phyloP scores from a whole-genome alignment of 1,140 invertebrate genomes.

The Procambarus virginalis region DNA sequence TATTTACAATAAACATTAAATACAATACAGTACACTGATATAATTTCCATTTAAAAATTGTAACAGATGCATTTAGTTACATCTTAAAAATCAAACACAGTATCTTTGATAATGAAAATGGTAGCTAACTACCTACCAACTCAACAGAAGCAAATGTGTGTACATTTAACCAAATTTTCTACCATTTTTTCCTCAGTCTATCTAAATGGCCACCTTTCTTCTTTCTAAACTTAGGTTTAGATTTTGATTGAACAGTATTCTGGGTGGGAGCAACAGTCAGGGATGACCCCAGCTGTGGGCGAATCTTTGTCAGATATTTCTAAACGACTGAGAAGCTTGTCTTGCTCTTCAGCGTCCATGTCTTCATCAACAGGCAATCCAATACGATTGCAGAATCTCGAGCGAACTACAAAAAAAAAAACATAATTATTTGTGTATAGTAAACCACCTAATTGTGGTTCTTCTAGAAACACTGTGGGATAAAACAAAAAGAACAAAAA shows the following conservation, averaged over 20 bases:
- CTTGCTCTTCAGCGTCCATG: conserved; percentile 2
- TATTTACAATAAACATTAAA: no score
- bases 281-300: not conserved
- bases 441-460: no score
- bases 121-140: no score
- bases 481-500: no score
- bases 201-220: conserved; percentile 54
- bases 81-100: no score
- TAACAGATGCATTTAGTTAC: no score
- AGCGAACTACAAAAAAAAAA: conserved; percentile 27
- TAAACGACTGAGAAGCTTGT: not conserved
- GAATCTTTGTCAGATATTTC: not conserved
- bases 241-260: not conserved
- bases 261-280: not conserved
- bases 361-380: conserved; percentile 45
- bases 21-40: no score
- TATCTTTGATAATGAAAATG: no score
- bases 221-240: conserved; percentile 32
- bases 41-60: no score
- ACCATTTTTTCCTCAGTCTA: conserved; percentile 13
- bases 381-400: conserved; percentile 45
- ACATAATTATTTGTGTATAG: no score
- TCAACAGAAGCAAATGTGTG: no score
- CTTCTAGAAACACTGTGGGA: no score
- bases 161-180: not conserved